Conservation (phyloP, 2,113 vertebrate genomes). For the Brachirus orientalis region DNA sequence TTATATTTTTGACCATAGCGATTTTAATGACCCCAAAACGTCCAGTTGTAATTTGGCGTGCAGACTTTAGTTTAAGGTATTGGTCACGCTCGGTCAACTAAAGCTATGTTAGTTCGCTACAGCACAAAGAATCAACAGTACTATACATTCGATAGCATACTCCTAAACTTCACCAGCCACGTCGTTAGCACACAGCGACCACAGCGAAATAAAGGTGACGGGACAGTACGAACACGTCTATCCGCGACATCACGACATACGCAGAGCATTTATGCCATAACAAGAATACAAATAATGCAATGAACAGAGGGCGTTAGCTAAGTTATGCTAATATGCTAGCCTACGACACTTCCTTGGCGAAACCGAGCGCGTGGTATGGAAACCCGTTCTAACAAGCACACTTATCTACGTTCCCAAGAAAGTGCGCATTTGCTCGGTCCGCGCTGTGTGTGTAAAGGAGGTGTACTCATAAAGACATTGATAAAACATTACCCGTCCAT, state of each 20-base stretch:
- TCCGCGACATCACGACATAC: no score
- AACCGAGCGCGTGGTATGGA: slow-evolving; percentile 62
- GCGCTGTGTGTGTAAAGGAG: no score
- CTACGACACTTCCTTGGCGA: slow-evolving; percentile 15
- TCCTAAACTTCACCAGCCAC: slow-evolving; percentile 23
- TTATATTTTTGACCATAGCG: no score
- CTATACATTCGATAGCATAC: slow-evolving; percentile 21
- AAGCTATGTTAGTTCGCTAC: slow-evolving; percentile 13
- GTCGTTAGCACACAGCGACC: not conserved
- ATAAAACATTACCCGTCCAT: slow-evolving; percentile 76
- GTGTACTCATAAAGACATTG: no score
- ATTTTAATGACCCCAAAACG: no score
- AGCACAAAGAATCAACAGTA: slow-evolving; percentile 46
- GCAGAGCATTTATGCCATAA: not conserved
- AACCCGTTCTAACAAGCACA: slow-evolving; percentile 31
- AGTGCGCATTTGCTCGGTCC: not conserved
- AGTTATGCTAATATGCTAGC: slow-evolving; percentile 46
- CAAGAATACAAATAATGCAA: no score
- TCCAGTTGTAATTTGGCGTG: no score
- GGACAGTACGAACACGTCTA: no score
- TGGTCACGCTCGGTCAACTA: not conserved
- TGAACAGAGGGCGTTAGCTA: slow-evolving; percentile 16
- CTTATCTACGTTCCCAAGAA: not conserved
- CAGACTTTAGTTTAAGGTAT: no score
- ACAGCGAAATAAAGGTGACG: fast-evolving